A percentile compares a stretch with the other conserved stretches of the same genome.
phyloP scores from a whole-genome alignment of 35 echinoderm and acorn worm species.

The Acanthaster planci region DNA sequence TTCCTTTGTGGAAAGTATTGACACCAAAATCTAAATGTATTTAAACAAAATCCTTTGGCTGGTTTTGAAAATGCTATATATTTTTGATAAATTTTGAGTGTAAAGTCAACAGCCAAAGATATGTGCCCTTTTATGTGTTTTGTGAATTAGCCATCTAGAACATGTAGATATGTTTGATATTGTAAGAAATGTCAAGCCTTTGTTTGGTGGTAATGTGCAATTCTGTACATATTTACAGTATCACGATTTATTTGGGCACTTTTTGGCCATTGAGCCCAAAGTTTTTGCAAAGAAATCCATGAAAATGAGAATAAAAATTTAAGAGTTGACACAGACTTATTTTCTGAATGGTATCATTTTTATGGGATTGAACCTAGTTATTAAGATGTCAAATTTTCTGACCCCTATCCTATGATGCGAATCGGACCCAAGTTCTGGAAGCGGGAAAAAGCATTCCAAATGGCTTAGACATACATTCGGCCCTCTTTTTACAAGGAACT shows the following conservation, averaged over 20 bases:
- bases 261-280: neutral
- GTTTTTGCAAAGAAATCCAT: slow-evolving; percentile 3
- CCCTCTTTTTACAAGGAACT: no score
- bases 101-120: neutral
- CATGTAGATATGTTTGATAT: neutral
- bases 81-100: slow-evolving; percentile 24
- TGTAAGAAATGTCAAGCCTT: neutral
- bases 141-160: slow-evolving; percentile 27
- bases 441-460: neutral
- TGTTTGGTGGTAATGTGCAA: slow-evolving; percentile 1
- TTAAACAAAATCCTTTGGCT: neutral
- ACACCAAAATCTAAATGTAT: neutral
- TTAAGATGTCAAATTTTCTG: no score
- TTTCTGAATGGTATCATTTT: no score
- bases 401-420: no score
- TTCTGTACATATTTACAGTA: slow-evolving; percentile 21
- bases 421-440: no score
- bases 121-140: neutral
- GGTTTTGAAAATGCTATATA: slow-evolving; percentile 15
- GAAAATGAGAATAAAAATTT: neutral
- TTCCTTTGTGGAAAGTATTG: neutral
- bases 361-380: no score
- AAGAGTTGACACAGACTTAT: no score
- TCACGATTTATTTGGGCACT: neutral
- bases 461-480: no score